Evolutionary conservation across 1,140 invertebrate genomes (phyloP).

Genomic region (Atopsyche davidsoni): DNA sequence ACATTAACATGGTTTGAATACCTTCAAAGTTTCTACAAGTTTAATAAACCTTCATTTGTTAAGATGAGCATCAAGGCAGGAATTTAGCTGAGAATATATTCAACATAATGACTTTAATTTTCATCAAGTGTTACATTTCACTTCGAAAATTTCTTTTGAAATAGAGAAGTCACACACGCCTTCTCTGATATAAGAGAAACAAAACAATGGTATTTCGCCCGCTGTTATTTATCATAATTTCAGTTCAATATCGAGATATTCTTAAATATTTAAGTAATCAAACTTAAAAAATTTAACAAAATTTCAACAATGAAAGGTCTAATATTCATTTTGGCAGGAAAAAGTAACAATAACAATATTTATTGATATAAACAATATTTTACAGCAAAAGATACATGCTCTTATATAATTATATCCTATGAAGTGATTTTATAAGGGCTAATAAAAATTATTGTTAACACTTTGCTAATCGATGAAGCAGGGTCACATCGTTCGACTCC

Average conservation of each 20-base stretch:
- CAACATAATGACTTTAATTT: too few species aligned
- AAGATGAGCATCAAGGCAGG: too few species aligned
- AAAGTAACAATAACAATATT: conserved; percentile 5
- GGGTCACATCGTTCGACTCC: conserved; percentile 11
- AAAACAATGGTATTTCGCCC: too few species aligned
- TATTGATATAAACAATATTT: not conserved
- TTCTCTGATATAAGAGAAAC: too few species aligned
- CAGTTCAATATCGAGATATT: conserved; percentile 10
- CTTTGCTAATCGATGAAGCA: conserved; percentile 24
- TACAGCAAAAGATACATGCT: conserved; percentile 9
- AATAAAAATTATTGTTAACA: conserved; percentile 30
- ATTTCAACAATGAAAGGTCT: conserved; percentile 3
- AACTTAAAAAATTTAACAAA: conserved; percentile 6
- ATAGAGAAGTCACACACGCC: too few species aligned
- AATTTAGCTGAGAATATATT: too few species aligned
- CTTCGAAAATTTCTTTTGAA: too few species aligned
- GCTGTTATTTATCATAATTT: conserved; percentile 6
- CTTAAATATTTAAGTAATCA: conserved; percentile 6
- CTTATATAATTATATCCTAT: conserved; percentile 20
- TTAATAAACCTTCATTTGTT: too few species aligned
- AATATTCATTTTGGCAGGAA: not conserved
- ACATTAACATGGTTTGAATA: too few species aligned
- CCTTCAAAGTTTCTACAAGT: too few species aligned
- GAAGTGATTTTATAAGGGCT: conserved; percentile 27
- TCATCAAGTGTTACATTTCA: too few species aligned